Evolutionary conservation across 1,140 invertebrate genomes (phyloP), one percentile per base, ranked within the genome.

Genomic region (Lepidurus packardi): DNA sequence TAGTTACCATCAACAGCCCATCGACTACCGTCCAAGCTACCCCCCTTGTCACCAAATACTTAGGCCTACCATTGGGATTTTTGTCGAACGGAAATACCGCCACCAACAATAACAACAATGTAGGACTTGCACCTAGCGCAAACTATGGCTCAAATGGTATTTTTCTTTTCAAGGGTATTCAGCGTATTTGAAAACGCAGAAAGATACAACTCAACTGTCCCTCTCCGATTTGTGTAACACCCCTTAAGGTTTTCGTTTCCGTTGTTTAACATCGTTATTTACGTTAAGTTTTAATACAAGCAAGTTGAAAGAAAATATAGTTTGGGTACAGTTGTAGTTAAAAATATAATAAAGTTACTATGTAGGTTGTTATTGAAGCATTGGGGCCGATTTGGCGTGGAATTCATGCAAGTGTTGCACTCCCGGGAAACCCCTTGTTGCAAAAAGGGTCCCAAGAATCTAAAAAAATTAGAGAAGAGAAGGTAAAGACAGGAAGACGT

Each of bases 41-140:
- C 10, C 53, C 53, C 21, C 53, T 65, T 65, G 53, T 65, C 53
- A 65, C 53, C 53, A 65, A 65, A 65, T 65, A 65, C 13, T n/a
- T 65, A 34, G 3, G 34, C 34, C 34, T 34, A 21, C 53, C 53
- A 11, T 8, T 65, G 0, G 53, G 53, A 9, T 21, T 65, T 7
- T 65, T 65, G 6, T 21, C 53, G 16, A 7, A 5, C 53, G 53
- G 16, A 7, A 65, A 65, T 21, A 65, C 21, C 5, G 13, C 21
- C 13, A 65, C 53, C 53, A 65, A 65, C 53, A 65, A 65, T 21
- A 65, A 65, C 13, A 65, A 65, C 53, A 65, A 65, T 8, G 53
- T 16, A n/a, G 53, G 9, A 65, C 16, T 65, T 65, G 53, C 53
- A n/a, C 53, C 53, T 65, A 65, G 53, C 53, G 1, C 9, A 34